Percentiles rank a stretch among this genome's conserved stretches.
These are phyloP conservation scores for Lanistes nyassanus DNA, from an alignment of 1,140 invertebrate genomes.

Conservation along the genomic window DNA sequence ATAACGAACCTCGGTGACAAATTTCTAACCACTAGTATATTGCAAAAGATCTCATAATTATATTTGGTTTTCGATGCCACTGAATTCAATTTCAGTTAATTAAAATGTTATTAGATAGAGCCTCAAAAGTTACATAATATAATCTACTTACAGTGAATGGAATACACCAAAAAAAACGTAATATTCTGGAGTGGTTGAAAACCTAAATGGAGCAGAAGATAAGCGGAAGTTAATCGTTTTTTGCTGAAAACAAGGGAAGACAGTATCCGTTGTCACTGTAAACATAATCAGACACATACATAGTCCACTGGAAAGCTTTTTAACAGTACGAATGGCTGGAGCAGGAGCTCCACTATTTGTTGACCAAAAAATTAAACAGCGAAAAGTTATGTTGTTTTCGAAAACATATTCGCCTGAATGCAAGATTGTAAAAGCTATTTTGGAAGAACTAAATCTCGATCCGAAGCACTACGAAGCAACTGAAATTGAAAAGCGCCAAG, in stretches of 20 bases:
- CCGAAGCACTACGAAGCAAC: conserved; percentile 48
- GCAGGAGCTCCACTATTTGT: conserved; percentile 58
- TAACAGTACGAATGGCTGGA: conserved; percentile 15
- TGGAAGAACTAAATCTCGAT: conserved; percentile 47
- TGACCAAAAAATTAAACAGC: conserved; percentile 56
- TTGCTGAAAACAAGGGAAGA: neutral
- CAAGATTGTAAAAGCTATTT: conserved; percentile 41
- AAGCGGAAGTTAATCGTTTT: neutral
- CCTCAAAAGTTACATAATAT: no score
- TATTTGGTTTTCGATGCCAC: no score
- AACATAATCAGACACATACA: neutral
- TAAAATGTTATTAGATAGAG: no score
- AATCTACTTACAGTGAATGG: no score
- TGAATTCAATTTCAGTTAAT: no score
- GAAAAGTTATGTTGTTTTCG: conserved; percentile 60
- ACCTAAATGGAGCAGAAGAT: neutral
- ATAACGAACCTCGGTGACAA: no score
- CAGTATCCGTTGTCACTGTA: conserved; percentile 15
- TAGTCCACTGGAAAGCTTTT: conserved; percentile 17
- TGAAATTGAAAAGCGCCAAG: conserved; percentile 60
- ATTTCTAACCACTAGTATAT: no score
- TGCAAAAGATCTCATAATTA: no score
- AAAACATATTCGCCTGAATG: conserved; percentile 57
- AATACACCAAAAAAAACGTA: no score
- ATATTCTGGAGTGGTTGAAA: no score